Evolutionary conservation across 2,797 vertebrate species (phyloP).

Genomic region (Platyrinchus mystaceus): DNA sequence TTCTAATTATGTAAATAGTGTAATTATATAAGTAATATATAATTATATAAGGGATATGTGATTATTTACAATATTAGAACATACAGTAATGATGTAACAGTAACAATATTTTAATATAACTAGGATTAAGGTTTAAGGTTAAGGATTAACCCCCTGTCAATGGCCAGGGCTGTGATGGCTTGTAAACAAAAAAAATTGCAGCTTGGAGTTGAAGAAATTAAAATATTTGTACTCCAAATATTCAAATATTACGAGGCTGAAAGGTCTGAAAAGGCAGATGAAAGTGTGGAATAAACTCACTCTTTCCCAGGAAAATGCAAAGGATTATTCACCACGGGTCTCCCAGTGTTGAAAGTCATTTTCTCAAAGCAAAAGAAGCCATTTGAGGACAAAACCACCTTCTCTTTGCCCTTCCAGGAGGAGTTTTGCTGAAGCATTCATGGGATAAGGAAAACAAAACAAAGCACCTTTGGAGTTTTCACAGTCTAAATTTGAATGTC

Average conservation of each 20-base stretch:
- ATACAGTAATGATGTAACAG: not conserved
- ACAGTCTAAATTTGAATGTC: not conserved
- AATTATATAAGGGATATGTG: not conserved
- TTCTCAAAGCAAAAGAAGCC: not conserved
- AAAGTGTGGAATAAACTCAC: not conserved
- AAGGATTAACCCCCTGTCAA: not conserved
- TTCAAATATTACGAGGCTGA: not conserved
- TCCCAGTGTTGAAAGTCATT: not conserved
- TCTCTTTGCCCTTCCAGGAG: not conserved
- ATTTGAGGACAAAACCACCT: not conserved
- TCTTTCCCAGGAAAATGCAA: not conserved
- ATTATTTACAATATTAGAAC: not conserved
- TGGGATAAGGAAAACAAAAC: not conserved
- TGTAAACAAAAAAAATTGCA: not conserved
- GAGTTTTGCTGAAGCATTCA: not conserved
- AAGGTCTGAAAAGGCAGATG: not conserved
- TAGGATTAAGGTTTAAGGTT: not conserved
- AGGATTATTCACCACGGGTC: fast-evolving
- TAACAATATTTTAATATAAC: not conserved
- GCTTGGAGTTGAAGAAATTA: not conserved
- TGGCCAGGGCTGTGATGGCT: not conserved
- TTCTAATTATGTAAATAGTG: not conserved
- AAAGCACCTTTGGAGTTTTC: not conserved
- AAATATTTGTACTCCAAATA: not conserved
- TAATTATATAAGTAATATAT: not conserved